Evolutionary conservation across 2,113 vertebrate species (phyloP).

Genomic region (Otus sunia): DNA sequence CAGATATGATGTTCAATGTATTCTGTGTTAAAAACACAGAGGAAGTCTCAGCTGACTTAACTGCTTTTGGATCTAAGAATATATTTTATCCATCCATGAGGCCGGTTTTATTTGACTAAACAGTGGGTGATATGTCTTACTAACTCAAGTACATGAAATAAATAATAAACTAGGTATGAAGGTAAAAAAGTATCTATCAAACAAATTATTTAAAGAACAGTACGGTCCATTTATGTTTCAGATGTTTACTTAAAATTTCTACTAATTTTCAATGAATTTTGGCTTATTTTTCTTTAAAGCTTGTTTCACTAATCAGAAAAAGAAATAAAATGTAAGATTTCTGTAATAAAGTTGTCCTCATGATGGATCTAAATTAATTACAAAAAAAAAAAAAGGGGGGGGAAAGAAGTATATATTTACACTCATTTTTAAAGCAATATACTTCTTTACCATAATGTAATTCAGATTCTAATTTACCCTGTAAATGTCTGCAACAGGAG

Average conservation of each 20-base stretch:
- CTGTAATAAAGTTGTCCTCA: neutral
- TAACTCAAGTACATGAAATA: neutral
- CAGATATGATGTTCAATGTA: neutral
- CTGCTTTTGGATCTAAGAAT: neutral
- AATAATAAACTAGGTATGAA: neutral
- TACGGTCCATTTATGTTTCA: neutral
- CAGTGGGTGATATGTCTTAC: neutral
- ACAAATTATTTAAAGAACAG: neutral
- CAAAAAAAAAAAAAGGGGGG: no score
- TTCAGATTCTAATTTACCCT: neutral
- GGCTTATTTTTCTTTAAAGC: neutral
- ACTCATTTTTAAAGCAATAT: neutral
- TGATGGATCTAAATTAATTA: neutral
- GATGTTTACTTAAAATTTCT: neutral
- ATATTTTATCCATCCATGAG: neutral
- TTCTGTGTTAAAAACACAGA: neutral
- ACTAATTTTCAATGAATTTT: neutral
- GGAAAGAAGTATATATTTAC: neutral
- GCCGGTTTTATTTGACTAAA: neutral
- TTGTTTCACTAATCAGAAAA: neutral
- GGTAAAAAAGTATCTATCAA: neutral
- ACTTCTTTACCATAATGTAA: neutral
- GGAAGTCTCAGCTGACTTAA: neutral
- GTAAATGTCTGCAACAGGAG: neutral
- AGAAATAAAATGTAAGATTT: neutral